Percentiles rank a stretch among this genome's conserved stretches.
These are phyloP conservation scores for Vidua chalybeata DNA, from an alignment of 2,113 vertebrate genomes.

Conservation along the genomic window DNA sequence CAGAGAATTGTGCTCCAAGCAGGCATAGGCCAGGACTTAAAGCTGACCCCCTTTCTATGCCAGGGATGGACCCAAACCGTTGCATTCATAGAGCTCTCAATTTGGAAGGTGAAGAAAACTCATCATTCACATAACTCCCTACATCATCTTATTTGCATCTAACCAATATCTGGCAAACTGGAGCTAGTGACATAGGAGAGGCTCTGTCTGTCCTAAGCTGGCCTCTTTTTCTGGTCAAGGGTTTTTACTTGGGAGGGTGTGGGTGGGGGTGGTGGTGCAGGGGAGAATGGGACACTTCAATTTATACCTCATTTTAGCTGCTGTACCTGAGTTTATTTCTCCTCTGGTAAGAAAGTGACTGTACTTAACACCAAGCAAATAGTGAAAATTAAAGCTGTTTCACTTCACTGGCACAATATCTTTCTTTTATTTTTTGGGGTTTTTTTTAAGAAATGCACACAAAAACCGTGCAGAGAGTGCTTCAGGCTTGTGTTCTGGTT, in stretches of 20 bases:
- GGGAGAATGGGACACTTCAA: slow-evolving; percentile 9
- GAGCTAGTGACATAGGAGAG: neutral
- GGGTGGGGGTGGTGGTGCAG: neutral
- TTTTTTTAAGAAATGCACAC: slow-evolving; percentile 77
- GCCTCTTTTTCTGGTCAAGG: slow-evolving; percentile 1
- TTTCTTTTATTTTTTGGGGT: slow-evolving; percentile 35
- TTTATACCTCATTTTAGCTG: slow-evolving; percentile 62
- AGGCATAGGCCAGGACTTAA: neutral
- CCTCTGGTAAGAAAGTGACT: slow-evolving; percentile 45
- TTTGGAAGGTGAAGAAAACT: neutral
- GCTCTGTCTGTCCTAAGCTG: neutral
- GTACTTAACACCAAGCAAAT: slow-evolving; percentile 36
- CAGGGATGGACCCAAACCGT: neutral
- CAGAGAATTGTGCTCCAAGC: neutral
- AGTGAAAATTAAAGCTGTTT: slow-evolving; percentile 60
- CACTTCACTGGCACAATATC: slow-evolving; percentile 72
- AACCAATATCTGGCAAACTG: neutral
- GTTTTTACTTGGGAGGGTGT: slow-evolving; percentile 9
- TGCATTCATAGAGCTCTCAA: neutral
- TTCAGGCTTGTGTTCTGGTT: slow-evolving; percentile 66
- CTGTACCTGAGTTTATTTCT: slow-evolving; percentile 49
- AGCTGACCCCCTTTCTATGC: neutral
- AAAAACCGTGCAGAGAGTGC: slow-evolving; percentile 71
- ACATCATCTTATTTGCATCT: neutral
- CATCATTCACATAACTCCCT: neutral